A percentile compares a stretch with the other conserved stretches of the same genome.
These are phyloP conservation scores for Chrysochloris asiatica DNA, from an alignment of 2,113 vertebrate species.

Conservation along the genomic window DNA sequence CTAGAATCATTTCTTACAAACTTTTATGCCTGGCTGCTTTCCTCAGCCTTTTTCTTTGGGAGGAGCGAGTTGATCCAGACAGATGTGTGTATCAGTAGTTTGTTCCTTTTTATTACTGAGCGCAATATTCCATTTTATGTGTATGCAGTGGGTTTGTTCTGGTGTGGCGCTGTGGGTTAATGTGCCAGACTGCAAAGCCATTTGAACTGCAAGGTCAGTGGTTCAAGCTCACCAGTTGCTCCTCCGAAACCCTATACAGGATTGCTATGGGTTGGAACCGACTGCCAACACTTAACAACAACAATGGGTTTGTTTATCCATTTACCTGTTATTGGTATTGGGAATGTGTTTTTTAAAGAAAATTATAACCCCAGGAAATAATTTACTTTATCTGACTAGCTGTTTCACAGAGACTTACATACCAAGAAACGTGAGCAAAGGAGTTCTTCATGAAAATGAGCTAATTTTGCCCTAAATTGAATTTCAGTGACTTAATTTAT, in stretches of 20 bases:
- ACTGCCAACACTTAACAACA: too few species aligned
- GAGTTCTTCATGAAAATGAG: not conserved
- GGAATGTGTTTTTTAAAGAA: slow-evolving; percentile 9
- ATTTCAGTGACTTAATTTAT: not conserved
- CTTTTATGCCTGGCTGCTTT: not conserved
- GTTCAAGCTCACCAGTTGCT: too few species aligned
- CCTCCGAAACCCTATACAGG: too few species aligned
- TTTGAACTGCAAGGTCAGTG: too few species aligned
- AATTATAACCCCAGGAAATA: not conserved
- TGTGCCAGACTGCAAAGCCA: too few species aligned
- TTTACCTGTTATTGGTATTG: not conserved
- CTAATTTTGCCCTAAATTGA: accelerated
- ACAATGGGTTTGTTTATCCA: not conserved
- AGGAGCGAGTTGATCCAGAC: not conserved
- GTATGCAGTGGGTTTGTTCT: too few species aligned
- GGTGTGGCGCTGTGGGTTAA: too few species aligned
- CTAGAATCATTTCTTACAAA: not conserved
- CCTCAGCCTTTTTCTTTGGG: too few species aligned
- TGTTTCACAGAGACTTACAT: not conserved
- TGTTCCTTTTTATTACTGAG: not conserved
- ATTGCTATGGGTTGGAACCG: too few species aligned
- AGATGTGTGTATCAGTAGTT: not conserved
- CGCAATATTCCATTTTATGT: not conserved
- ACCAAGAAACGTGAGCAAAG: not conserved
- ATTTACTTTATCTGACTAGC: not conserved